Evolutionary conservation across 1,140 invertebrate genomes (phyloP).

Genomic region (Magallana angulata): DNA sequence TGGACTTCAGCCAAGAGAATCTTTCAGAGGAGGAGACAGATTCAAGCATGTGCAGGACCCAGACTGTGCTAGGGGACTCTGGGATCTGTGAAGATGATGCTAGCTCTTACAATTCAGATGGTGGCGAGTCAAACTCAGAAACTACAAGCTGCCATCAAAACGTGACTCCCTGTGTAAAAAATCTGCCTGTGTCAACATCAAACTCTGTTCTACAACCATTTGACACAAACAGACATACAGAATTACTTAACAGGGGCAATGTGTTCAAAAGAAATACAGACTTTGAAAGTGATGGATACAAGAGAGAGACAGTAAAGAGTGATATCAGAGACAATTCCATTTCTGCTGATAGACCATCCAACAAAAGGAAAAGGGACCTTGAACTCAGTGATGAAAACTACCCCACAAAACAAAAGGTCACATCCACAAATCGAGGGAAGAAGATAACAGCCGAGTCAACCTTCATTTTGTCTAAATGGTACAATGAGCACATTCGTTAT

Average conservation of each 20-base stretch:
- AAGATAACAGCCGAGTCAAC: constrained; percentile 58
- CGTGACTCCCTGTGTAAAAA: background rate
- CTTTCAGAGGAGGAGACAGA: background rate
- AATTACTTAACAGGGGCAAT: background rate
- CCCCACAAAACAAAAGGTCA: background rate
- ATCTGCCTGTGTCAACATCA: background rate
- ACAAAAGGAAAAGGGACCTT: background rate
- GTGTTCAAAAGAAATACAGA: constrained; percentile 6
- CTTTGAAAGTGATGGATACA: background rate
- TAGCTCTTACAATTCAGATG: background rate
- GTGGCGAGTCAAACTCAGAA: background rate
- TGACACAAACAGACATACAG: constrained; percentile 11
- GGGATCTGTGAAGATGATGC: constrained; percentile 36
- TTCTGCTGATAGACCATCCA: background rate
- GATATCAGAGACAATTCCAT: background rate
- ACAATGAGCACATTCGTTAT: constrained; percentile 67
- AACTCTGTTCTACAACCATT: constrained; percentile 29
- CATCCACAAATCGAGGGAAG: constrained; percentile 36
- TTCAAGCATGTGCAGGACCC: background rate
- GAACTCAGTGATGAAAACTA: constrained; percentile 29
- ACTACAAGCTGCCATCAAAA: background rate
- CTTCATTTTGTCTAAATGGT: constrained; percentile 67
- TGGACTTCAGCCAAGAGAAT: constrained; percentile 17
- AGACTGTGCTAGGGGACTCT: constrained; percentile 23
- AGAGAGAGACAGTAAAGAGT: background rate